Evolutionary conservation across 53 echinoderm and acorn worm genomes (phyloP).

Genomic region (Paracentrotus lividus): DNA sequence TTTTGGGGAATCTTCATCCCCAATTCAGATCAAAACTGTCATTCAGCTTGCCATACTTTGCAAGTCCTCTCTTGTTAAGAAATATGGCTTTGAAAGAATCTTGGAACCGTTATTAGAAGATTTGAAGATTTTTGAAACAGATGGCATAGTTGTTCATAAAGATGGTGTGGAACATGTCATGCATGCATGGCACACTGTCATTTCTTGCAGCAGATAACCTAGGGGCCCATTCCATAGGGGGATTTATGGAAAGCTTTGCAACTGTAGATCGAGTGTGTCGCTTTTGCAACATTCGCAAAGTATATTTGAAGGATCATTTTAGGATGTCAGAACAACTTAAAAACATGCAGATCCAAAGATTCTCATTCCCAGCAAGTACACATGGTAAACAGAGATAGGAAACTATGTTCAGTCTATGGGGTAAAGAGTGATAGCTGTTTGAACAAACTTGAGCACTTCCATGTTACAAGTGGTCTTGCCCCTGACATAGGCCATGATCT

Average conservation of each 20-base stretch:
- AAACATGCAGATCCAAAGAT: too few species aligned
- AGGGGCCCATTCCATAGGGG: slow-evolving; percentile 71
- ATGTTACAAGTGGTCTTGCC: too few species aligned
- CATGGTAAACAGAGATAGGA: too few species aligned
- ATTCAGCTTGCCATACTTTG: neutral
- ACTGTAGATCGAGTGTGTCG: slow-evolving; percentile 70
- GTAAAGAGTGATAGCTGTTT: too few species aligned
- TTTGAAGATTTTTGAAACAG: slow-evolving; percentile 67
- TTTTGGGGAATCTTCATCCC: neutral
- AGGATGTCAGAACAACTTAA: neutral
- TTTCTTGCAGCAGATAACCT: slow-evolving; percentile 77
- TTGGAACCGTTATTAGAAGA: slow-evolving; percentile 63
- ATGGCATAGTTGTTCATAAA: slow-evolving; percentile 50
- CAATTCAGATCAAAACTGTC: neutral
- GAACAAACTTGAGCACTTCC: too few species aligned
- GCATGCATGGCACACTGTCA: slow-evolving; percentile 70
- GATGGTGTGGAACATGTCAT: slow-evolving; percentile 63
- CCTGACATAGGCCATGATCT: too few species aligned
- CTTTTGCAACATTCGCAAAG: slow-evolving; percentile 44
- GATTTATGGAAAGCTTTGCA: slow-evolving; percentile 72
- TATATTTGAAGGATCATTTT: slow-evolving; percentile 44
- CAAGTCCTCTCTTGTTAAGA: neutral
- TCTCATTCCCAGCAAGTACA: too few species aligned
- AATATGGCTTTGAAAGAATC: slow-evolving; percentile 53
- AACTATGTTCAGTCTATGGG: too few species aligned